These are phyloP conservation scores for Erithacus rubecula DNA, from an alignment of 2,797 vertebrate genomes.

Conservation along the genomic window DNA sequence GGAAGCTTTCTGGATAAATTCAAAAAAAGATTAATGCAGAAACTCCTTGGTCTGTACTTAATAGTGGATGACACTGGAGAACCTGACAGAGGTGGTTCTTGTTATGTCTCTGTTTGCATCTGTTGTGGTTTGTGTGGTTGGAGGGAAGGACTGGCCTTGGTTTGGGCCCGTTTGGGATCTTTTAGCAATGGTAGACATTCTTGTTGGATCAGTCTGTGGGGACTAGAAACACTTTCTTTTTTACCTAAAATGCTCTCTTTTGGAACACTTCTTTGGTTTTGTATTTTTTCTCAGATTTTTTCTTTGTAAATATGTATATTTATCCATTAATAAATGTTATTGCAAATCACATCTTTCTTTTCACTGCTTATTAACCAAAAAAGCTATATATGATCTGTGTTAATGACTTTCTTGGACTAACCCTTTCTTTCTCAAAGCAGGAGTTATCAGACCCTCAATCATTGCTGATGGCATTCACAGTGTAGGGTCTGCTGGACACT, in stretches of 20 bases:
- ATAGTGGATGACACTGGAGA: not conserved
- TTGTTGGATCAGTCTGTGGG: not conserved
- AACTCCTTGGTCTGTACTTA: not conserved
- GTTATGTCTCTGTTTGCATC: not conserved
- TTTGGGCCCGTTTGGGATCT: not conserved
- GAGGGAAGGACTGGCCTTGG: not conserved
- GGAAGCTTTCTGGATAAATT: not conserved
- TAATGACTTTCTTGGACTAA: not conserved
- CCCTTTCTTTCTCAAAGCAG: not conserved
- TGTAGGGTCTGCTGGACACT: not conserved
- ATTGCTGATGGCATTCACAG: not conserved
- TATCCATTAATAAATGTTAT: slow-evolving; percentile 66
- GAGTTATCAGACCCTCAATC: not conserved
- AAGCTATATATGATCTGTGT: not conserved
- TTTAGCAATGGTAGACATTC: not conserved
- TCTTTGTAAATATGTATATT: slow-evolving; percentile 71
- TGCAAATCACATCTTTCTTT: slow-evolving; percentile 59
- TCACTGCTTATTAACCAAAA: slow-evolving; percentile 57
- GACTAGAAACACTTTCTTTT: slow-evolving; percentile 53
- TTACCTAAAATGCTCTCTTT: slow-evolving; percentile 57
- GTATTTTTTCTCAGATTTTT: slow-evolving; percentile 67
- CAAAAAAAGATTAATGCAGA: not conserved
- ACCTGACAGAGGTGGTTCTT: not conserved
- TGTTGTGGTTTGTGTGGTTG: not conserved
- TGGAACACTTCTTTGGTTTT: slow-evolving; percentile 49